These are phyloP conservation scores for Scolopax mira DNA, from an alignment of 2,113 vertebrate genomes.

Conservation along the genomic window DNA sequence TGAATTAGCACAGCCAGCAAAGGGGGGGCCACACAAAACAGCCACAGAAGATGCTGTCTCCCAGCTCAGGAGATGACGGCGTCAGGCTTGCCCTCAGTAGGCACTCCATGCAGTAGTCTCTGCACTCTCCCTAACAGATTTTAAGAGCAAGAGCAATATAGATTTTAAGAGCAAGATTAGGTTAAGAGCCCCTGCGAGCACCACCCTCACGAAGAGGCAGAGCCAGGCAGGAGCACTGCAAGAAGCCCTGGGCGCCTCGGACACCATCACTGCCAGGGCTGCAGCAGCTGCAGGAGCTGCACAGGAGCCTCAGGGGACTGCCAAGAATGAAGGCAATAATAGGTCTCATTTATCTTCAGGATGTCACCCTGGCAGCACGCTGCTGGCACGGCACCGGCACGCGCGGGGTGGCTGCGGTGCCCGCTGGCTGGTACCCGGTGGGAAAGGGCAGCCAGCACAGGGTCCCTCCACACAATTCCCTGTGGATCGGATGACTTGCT, in stretches of 20 bases:
- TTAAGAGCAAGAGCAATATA: neutral
- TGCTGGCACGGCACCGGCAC: neutral
- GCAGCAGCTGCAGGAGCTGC: neutral
- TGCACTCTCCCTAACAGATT: neutral
- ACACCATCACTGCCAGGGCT: fast-evolving
- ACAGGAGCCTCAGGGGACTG: neutral
- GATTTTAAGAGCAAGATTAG: neutral
- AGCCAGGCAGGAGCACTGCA: neutral
- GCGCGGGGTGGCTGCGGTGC: neutral
- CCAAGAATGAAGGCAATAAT: neutral
- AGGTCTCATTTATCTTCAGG: neutral
- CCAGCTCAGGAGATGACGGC: fast-evolving
- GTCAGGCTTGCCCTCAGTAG: neutral
- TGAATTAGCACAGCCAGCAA: neutral
- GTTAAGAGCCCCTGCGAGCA: neutral
- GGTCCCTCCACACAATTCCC: neutral
- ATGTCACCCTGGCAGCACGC: neutral
- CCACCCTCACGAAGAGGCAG: fast-evolving
- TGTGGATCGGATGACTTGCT: fast-evolving
- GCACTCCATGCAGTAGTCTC: neutral
- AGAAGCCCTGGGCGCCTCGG: neutral
- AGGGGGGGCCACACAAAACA: neutral
- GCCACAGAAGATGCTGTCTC: neutral
- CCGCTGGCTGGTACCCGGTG: fast-evolving
- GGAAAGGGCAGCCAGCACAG: neutral